Evolutionary conservation across 2,113 vertebrate genomes (phyloP).

Genomic region (Isichthys henryi): DNA sequence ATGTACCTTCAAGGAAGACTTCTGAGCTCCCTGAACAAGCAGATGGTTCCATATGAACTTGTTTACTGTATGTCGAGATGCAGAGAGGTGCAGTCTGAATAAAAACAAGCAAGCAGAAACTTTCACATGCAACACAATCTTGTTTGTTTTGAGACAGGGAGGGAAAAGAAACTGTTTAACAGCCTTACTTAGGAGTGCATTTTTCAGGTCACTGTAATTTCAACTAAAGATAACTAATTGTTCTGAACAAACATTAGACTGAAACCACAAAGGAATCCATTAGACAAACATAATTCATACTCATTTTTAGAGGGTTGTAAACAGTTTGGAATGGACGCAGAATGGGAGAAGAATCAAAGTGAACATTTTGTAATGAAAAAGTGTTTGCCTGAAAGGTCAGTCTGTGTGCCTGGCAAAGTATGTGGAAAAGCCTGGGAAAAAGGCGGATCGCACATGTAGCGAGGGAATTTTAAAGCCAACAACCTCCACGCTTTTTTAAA

Average conservation of each 20-base stretch:
- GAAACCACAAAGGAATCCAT: conserved; percentile 76
- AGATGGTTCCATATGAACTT: background rate
- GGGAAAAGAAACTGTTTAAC: background rate
- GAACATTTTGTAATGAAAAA: conserved; percentile 84
- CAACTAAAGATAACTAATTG: conserved; percentile 81
- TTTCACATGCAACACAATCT: background rate
- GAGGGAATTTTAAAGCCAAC: conserved; percentile 77
- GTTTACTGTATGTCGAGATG: background rate
- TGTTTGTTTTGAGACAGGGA: conserved; percentile 17
- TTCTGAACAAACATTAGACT: conserved; percentile 79
- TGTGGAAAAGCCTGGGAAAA: conserved; percentile 85
- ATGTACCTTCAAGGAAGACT: background rate
- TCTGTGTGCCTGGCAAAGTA: conserved; percentile 80
- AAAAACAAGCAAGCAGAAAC: background rate
- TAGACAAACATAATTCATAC: conserved; percentile 90
- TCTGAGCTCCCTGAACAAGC: background rate
- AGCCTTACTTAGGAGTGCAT: conserved; percentile 32
- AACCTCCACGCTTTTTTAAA: conserved; percentile 83
- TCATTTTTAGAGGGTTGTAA: conserved; percentile 84
- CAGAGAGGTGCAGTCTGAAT: background rate
- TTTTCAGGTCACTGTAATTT: conserved; percentile 72
- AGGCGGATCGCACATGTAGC: conserved; percentile 76
- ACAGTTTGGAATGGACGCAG: conserved; percentile 84
- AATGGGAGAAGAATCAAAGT: conserved; percentile 87
- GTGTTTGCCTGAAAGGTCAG: conserved; percentile 85